phyloP scores from a whole-genome alignment of 2,797 vertebrate genomes.

The Chanos chanos region DNA sequence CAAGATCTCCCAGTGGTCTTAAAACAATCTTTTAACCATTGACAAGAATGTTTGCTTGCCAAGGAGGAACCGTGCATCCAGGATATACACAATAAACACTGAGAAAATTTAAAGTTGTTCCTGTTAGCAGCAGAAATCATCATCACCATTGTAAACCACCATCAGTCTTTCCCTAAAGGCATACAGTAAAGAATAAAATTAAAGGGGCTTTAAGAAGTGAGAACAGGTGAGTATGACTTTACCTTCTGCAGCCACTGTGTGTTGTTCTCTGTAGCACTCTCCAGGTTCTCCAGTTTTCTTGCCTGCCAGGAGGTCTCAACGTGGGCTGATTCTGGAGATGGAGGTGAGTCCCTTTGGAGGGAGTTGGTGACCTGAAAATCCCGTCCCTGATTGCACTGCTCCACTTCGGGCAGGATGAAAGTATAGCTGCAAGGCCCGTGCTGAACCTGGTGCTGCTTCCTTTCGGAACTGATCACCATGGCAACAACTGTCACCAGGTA shows the following conservation, averaged over 20 bases:
- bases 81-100: slow-evolving; percentile 49
- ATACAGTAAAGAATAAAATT: background rate
- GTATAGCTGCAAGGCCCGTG: slow-evolving; percentile 79
- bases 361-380: slow-evolving; percentile 73
- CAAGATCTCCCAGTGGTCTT: slow-evolving; percentile 51
- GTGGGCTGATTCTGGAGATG: slow-evolving; percentile 31
- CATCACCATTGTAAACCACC: slow-evolving; percentile 2
- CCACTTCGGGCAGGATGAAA: slow-evolving; percentile 78
- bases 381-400: slow-evolving; percentile 62
- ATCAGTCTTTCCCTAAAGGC: background rate
- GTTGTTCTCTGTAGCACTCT: slow-evolving; percentile 78
- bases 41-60: slow-evolving; percentile 38
- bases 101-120: slow-evolving; percentile 48
- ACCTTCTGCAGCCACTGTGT: slow-evolving; percentile 84
- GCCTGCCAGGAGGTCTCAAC: slow-evolving; percentile 67
- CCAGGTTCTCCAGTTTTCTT: slow-evolving; percentile 71
- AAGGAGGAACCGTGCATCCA: slow-evolving; percentile 44
- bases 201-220: background rate
- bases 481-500: slow-evolving; percentile 52
- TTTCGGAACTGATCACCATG: slow-evolving; percentile 51
- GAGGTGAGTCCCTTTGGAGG: slow-evolving; percentile 74
- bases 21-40: slow-evolving; percentile 33
- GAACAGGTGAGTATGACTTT: slow-evolving; percentile 24
- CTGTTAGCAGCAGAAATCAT: slow-evolving; percentile 42
- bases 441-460: slow-evolving; percentile 71